Conservation (phyloP, 2,797 vertebrate genomes). For the Propithecus deckenii region DNA sequence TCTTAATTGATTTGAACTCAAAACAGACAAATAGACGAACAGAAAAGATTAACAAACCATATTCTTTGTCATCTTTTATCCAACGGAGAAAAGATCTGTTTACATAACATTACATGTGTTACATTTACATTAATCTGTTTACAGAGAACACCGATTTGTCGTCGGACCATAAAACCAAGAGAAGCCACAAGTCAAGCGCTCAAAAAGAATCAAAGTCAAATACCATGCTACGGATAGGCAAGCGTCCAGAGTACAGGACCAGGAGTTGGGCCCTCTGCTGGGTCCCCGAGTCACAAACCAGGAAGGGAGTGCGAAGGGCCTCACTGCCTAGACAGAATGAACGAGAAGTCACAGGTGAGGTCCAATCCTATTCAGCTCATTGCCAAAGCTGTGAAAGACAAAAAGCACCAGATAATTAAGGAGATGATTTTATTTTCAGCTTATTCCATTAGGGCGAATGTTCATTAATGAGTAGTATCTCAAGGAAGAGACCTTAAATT, state of each 20-base stretch:
- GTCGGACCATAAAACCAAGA: neutral
- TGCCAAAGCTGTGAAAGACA: neutral
- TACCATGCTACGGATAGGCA: neutral
- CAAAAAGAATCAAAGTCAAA: neutral
- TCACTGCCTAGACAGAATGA: neutral
- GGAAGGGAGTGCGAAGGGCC: neutral
- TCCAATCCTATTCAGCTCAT: neutral
- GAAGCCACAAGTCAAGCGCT: neutral
- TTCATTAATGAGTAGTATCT: neutral
- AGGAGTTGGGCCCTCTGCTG: accelerated
- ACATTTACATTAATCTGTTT: neutral
- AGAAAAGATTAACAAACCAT: neutral
- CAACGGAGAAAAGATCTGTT: neutral
- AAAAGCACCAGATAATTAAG: neutral
- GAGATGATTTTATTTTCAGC: neutral
- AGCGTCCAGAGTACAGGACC: neutral
- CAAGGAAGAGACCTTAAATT: neutral
- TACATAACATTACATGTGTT: neutral
- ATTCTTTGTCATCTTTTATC: neutral
- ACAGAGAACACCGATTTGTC: neutral
- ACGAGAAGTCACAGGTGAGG: neutral
- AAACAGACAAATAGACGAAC: neutral
- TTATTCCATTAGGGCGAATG: neutral
- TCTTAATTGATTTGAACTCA: conserved; percentile 18
- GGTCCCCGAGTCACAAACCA: too few relatives aligned